phyloP scores from a whole-genome alignment of 2,113 vertebrate genomes.

The Actenoides lindsayi region DNA sequence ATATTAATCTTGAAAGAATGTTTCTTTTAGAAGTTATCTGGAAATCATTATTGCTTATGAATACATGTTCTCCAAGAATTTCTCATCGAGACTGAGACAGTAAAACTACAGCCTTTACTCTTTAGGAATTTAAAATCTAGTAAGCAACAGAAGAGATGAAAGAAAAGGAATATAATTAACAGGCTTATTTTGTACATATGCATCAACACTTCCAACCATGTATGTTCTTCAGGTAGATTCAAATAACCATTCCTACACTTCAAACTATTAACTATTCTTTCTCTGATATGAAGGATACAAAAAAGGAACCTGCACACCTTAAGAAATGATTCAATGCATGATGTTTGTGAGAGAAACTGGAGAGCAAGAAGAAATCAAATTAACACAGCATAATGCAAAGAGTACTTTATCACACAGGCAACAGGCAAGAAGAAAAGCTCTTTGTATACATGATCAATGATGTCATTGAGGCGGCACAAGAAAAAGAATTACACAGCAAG shows the following conservation, averaged over 20 bases:
- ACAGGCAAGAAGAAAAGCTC: neutral
- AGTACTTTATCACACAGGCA: neutral
- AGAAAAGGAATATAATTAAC: neutral
- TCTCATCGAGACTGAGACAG: neutral
- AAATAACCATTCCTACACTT: neutral
- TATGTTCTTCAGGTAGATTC: neutral
- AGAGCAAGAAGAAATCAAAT: neutral
- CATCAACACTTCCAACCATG: neutral
- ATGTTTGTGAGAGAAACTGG: neutral
- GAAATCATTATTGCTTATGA: neutral
- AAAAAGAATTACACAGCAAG: neutral
- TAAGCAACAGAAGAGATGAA: neutral
- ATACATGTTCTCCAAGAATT: neutral
- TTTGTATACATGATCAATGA: neutral
- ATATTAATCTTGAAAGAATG: neutral
- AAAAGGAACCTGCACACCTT: neutral
- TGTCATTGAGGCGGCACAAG: neutral
- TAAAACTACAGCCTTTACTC: neutral
- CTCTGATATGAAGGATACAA: neutral
- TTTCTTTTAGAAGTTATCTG: neutral
- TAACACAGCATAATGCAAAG: neutral
- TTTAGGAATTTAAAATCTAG: neutral
- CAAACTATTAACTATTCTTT: neutral
- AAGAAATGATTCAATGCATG: neutral
- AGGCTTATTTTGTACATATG: neutral